Conservation (phyloP, 2,797 vertebrate genomes). For the Dryobates pubescens region DNA sequence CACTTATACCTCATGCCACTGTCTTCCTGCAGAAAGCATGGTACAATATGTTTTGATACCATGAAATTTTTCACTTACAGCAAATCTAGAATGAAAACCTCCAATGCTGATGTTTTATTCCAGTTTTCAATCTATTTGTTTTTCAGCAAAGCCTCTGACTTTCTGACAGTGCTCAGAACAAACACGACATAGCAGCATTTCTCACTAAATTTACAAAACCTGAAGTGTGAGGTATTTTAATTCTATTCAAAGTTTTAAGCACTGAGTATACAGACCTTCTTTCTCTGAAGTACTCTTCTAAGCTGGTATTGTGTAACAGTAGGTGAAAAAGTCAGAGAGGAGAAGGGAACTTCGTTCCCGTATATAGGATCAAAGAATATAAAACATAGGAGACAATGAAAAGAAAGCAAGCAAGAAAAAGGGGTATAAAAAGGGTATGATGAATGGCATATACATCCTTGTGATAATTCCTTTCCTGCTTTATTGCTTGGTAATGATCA, state of each 20-base stretch:
- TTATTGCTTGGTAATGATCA: constrained; percentile 76
- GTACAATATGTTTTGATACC: background rate
- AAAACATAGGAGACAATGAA: constrained; percentile 70
- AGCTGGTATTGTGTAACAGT: constrained; percentile 52
- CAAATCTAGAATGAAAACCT: background rate
- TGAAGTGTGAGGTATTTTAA: constrained; percentile 34
- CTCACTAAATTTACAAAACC: constrained; percentile 13
- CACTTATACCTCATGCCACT: background rate
- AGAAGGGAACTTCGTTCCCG: constrained; percentile 60
- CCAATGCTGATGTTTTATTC: background rate
- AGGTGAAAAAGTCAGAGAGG: constrained; percentile 70
- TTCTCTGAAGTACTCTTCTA: constrained; percentile 50
- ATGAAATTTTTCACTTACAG: background rate
- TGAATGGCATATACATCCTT: constrained; percentile 74
- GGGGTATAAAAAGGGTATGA: constrained; percentile 68
- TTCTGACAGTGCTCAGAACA: background rate
- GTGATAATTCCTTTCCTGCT: constrained; percentile 75
- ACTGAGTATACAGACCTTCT: constrained; percentile 17
- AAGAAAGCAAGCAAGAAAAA: constrained; percentile 71
- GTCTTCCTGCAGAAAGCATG: background rate
- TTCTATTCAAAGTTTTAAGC: constrained; percentile 49
- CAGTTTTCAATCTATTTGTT: background rate
- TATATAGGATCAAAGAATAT: constrained; percentile 72
- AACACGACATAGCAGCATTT: background rate
- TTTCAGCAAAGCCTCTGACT: constrained; percentile 16